Evolutionary conservation across 2,797 vertebrate genomes (phyloP).

Genomic region (Danio albolineatus): DNA sequence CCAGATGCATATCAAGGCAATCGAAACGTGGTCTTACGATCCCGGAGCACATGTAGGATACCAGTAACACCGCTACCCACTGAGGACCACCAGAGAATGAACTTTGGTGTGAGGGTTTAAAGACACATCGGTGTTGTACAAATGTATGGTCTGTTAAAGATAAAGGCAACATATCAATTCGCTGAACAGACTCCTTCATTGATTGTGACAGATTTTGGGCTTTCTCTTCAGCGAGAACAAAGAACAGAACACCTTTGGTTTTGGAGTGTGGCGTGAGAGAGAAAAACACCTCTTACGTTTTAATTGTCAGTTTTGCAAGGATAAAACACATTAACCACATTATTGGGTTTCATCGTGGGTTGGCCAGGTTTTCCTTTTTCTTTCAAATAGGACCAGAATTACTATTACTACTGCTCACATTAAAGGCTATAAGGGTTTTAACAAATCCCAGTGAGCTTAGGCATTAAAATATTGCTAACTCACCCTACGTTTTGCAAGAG

Average conservation of each 20-base stretch:
- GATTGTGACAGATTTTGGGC: conserved; percentile 57
- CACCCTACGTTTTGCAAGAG: background rate
- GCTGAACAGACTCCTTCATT: conserved; percentile 42
- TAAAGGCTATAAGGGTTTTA: background rate
- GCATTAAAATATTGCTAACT: background rate
- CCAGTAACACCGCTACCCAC: conserved; percentile 33
- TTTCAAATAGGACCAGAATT: background rate
- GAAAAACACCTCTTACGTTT: conserved; percentile 2
- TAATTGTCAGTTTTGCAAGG: conserved; percentile 26
- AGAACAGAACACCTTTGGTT: conserved; percentile 36
- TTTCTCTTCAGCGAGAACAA: conserved; percentile 40
- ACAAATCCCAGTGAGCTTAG: background rate
- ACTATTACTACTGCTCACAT: background rate
- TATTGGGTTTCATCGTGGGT: background rate
- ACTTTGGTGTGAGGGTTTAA: conserved; percentile 5
- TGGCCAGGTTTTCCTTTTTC: background rate
- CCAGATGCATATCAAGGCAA: conserved; percentile 64
- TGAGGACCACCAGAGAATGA: conserved; percentile 57
- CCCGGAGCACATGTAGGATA: conserved; percentile 48
- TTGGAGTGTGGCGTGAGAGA: conserved; percentile 16
- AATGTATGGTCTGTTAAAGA: conserved; percentile 40
- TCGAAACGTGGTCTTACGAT: conserved; percentile 56
- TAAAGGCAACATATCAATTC: conserved; percentile 42
- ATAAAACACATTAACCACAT: conserved; percentile 39
- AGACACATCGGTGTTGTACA: conserved; percentile 26